Percentiles rank a stretch among this genome's conserved stretches.
Conservation (phyloP, 2,888 invertebrate species). For the Axea sp. region DNA sequence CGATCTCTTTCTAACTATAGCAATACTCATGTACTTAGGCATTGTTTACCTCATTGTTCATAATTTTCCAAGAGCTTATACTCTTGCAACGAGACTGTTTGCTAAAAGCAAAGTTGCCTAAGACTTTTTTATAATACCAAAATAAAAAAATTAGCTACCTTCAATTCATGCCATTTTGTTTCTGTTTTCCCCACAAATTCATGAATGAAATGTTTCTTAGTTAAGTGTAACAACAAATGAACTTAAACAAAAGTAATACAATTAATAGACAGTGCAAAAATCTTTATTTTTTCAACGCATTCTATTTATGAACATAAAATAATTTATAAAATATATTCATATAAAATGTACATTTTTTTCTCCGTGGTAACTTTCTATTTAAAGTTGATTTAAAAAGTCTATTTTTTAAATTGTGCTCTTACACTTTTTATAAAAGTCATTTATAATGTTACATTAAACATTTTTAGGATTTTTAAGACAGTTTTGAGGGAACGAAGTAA, state of each 20-base stretch:
- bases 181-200: conserved; percentile 8
- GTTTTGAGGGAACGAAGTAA: conserved; percentile 19
- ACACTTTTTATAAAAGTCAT: conserved; percentile 14
- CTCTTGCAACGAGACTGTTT: conserved; percentile 79
- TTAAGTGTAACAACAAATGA: no score
- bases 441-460: conserved; percentile 16
- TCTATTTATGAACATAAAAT: no score
- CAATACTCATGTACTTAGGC: conserved; percentile 91
- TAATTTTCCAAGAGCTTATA: conserved; percentile 85
- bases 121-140: conserved; percentile 50
- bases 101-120: conserved; percentile 73
- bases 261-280: no score
- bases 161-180: conserved; percentile 6
- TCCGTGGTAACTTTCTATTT: no score
- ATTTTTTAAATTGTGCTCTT: not conserved
- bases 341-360: no score
- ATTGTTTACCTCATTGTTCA: conserved; percentile 90
- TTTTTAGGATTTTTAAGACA: conserved; percentile 15
- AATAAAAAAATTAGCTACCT: conserved; percentile 6
- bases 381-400: no score
- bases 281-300: no score
- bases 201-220: no score
- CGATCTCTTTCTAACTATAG: conserved; percentile 94
- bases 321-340: no score
- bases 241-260: no score